Evolutionary conservation across 2,888 invertebrate genomes (phyloP).

Genomic region (Eurytoma adleriae): DNA sequence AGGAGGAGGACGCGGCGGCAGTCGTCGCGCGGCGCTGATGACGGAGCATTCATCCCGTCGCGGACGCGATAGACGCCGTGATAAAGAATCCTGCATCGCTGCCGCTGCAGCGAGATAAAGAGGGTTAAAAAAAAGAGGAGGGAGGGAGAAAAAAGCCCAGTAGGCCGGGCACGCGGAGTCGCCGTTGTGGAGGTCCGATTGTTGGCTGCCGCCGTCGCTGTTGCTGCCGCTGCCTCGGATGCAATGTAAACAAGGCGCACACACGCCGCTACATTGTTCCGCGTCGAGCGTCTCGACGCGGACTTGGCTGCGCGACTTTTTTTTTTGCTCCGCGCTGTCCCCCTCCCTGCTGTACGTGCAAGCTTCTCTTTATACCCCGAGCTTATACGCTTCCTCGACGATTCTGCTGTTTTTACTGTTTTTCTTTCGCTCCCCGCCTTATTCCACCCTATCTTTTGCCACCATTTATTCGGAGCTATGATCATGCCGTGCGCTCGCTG

Average conservation of each 20-base stretch:
- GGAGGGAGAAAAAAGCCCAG: slow-evolving; percentile 48
- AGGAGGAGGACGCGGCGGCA: slow-evolving; percentile 3
- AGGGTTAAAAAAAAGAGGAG: slow-evolving; percentile 3
- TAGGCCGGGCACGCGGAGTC: slow-evolving; percentile 32
- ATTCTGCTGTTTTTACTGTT: slow-evolving; percentile 2
- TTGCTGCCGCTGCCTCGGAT: slow-evolving; percentile 30
- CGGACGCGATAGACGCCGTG: slow-evolving; percentile 57
- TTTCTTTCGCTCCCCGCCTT: slow-evolving; percentile 15
- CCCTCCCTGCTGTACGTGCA: not conserved
- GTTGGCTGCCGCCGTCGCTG: slow-evolving; percentile 25
- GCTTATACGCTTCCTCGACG: slow-evolving; percentile 4
- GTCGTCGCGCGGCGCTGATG: slow-evolving; percentile 55
- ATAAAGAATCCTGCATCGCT: slow-evolving; percentile 59
- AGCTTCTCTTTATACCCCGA: slow-evolving; percentile 12
- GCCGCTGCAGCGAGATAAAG: slow-evolving; percentile 44
- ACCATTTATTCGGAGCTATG: slow-evolving; percentile 8
- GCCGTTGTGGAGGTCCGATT: slow-evolving; percentile 41
- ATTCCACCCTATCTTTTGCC: slow-evolving; percentile 19
- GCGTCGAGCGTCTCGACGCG: slow-evolving; percentile 45
- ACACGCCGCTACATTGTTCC: slow-evolving; percentile 63
- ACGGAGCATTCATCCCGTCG: slow-evolving; percentile 60
- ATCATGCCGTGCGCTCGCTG: not conserved
- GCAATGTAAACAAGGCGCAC: slow-evolving; percentile 57
- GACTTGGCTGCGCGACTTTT: slow-evolving; percentile 53
- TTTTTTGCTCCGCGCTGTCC: slow-evolving; percentile 35